Evolutionary conservation across 2,888 invertebrate genomes (phyloP), one percentile per base, ranked within the genome.

Genomic region (Pogonocherus hispidulus): DNA sequence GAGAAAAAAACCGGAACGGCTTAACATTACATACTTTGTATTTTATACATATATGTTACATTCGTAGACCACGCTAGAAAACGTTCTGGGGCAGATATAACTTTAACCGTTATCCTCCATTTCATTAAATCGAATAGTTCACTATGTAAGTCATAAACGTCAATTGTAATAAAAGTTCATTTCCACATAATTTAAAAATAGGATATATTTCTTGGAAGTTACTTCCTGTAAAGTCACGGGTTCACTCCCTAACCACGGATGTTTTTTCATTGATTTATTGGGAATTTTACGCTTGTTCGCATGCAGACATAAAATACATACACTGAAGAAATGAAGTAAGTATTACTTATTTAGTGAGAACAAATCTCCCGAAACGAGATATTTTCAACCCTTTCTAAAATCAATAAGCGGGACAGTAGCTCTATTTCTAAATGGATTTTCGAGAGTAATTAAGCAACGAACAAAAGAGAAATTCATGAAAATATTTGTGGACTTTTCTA

Each of bases 161-260:
- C 41, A 41, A 41, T 5, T n/a, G 41, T 41, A 41, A 41, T 41
- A 41, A 41, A 41, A 41, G 41, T 41, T 41, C 41, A 41, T 41
- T 41, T 41, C 41, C 41, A 41, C 41, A 41, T 41, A 11, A 16
- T 41, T 41, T 16, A 41, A 41, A 41, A 41, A 41, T 41, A 41
- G 41, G 41, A n/a, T 41, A 41, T 4, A 41, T 16, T 41, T 41
- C 41, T 9, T n/a, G 41, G 41, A 41, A 41, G 16, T 14, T 5
- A 41, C 41, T 41, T 41, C 3, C 41, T 41, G 41, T 41, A 14
- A 41, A 41, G 11, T 5, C 41, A 41, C 11, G 1, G 41, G 11
- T 37, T 9, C 4, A 37, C 37, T 37, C 11, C 37, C n/a, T 37
- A 37, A 37, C 37, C 8, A 11, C 4, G 37, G 8, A 23, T 4